Conservation (phyloP, 2,113 vertebrate species). For the Phaethornis superciliosus region DNA sequence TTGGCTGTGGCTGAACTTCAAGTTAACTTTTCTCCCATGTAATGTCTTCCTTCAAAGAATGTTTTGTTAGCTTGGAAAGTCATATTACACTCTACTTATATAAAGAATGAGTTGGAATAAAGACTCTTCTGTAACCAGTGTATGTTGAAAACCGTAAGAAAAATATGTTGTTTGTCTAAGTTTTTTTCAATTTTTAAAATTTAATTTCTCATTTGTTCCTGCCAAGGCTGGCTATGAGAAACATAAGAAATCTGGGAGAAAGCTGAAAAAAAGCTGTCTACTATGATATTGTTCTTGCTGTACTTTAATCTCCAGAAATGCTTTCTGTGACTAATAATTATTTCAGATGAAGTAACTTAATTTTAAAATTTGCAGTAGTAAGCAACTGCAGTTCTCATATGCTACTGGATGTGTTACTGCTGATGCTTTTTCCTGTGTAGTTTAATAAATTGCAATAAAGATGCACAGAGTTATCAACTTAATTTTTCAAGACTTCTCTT, state of each 20-base stretch:
- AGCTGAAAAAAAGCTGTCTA: neutral
- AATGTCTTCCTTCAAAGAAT: neutral
- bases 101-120: neutral
- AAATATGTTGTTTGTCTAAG: neutral
- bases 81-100: neutral
- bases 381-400: neutral
- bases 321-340: neutral
- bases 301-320: neutral
- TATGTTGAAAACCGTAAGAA: neutral
- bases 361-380: neutral
- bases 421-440: neutral
- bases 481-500: neutral
- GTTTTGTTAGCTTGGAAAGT: neutral
- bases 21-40: neutral
- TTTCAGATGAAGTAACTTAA: neutral
- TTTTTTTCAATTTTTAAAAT: neutral
- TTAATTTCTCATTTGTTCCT: neutral
- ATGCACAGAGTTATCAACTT: neutral
- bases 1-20: neutral
- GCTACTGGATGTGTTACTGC: neutral
- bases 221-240: neutral
- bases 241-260: neutral
- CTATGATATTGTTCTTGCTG: neutral
- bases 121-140: neutral
- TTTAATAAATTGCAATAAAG: neutral